Evolutionary conservation across 2,888 invertebrate genomes (phyloP).

Genomic region (Phoenoteleia sp.): DNA sequence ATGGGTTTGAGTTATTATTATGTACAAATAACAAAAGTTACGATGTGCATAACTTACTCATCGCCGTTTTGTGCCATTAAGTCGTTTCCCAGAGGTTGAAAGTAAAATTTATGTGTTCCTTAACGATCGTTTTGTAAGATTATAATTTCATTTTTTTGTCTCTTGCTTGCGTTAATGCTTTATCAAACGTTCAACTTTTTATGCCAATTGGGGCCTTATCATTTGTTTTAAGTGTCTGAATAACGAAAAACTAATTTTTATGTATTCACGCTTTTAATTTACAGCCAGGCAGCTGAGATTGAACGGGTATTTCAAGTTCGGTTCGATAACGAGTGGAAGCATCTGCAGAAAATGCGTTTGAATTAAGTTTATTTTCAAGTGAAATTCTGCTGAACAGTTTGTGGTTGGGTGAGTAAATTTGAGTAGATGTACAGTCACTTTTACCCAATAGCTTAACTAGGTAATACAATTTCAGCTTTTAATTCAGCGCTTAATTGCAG

Average conservation of each 20-base stretch:
- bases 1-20: conserved; percentile 46
- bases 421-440: too few relatives aligned
- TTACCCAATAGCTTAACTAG: too few relatives aligned
- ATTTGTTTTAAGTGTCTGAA: conserved; percentile 32
- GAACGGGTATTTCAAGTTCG: conserved; percentile 1
- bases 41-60: conserved; percentile 52
- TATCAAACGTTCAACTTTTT: conserved; percentile 50
- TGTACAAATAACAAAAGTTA: conserved; percentile 63
- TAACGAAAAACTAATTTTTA: conserved; percentile 37
- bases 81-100: conserved; percentile 59
- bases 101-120: conserved; percentile 58
- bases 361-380: too few relatives aligned
- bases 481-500: too few relatives aligned
- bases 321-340: too few relatives aligned
- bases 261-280: conserved; percentile 8
- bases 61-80: conserved; percentile 43
- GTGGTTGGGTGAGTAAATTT: too few relatives aligned
- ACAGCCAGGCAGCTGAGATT: not conserved
- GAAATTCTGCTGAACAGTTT: too few relatives aligned
- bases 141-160: conserved; percentile 43
- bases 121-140: conserved; percentile 64
- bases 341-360: too few relatives aligned
- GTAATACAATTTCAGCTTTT: too few relatives aligned
- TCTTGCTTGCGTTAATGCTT: conserved; percentile 29
- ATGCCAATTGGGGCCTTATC: conserved; percentile 21